phyloP scores from a whole-genome alignment of 2,113 vertebrate species.

The Eonycteris spelaea region DNA sequence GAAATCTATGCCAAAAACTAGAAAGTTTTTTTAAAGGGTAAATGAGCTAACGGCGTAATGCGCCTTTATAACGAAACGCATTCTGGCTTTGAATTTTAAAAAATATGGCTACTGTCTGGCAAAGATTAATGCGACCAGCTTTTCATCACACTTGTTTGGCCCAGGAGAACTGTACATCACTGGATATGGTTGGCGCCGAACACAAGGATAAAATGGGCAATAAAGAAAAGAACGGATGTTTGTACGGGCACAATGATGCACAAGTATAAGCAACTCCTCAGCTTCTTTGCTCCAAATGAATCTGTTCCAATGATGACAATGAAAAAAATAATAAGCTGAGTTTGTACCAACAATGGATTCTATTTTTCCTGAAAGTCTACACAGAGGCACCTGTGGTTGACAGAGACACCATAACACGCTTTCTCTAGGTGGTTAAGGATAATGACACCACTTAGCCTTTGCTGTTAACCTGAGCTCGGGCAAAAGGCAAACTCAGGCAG shows the following conservation, averaged over 20 bases:
- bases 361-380: not conserved
- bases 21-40: not conserved
- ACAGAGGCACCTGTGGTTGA: not conserved
- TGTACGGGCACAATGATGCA: not conserved
- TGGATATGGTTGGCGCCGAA: not conserved
- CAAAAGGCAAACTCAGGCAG: not conserved
- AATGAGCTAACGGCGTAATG: slow-evolving; percentile 19
- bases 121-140: slow-evolving; percentile 39
- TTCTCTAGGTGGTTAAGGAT: not conserved
- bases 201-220: not conserved
- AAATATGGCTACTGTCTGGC: slow-evolving; percentile 24
- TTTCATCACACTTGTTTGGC: slow-evolving; percentile 20
- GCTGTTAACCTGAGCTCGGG: not conserved
- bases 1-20: slow-evolving; percentile 5
- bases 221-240: not conserved
- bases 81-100: slow-evolving; percentile 34
- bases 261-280: not conserved
- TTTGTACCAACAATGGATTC: not conserved
- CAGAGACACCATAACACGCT: too few species aligned
- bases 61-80: slow-evolving; percentile 50
- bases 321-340: not conserved
- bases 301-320: not conserved
- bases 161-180: slow-evolving; percentile 17
- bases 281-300: not conserved
- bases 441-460: not conserved